Percentiles rank a stretch among this genome's conserved stretches.
Conservation (phyloP, 1,140 invertebrate genomes). For the Ganaspis sp. region DNA sequence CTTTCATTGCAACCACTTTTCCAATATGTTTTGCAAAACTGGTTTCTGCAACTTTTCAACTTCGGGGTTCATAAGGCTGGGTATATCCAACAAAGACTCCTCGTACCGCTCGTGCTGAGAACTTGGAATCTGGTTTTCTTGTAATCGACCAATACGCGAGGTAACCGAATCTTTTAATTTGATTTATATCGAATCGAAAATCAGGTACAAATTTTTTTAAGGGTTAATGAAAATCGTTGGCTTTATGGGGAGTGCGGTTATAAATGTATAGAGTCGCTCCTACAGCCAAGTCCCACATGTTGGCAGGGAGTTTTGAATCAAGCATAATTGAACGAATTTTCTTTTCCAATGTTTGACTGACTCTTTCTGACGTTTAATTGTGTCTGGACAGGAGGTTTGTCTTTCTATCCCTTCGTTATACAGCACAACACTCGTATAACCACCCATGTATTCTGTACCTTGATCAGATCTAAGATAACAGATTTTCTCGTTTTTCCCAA, state of each 20-base stretch:
- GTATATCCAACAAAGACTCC: slow-evolving; percentile 49
- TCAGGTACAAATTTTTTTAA: too few species aligned
- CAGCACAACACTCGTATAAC: slow-evolving; percentile 26
- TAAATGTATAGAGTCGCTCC: slow-evolving; percentile 48
- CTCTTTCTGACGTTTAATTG: slow-evolving; percentile 63
- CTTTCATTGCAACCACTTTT: too few species aligned
- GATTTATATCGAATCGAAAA: neutral
- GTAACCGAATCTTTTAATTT: slow-evolving; percentile 24
- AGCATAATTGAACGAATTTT: slow-evolving; percentile 52
- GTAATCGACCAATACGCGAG: slow-evolving; percentile 31
- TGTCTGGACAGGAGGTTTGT: slow-evolving; percentile 36
- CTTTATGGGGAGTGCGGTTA: slow-evolving; percentile 48
- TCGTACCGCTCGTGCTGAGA: too few species aligned
- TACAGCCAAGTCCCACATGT: slow-evolving; percentile 60
- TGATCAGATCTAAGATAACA: too few species aligned
- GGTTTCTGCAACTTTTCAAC: too few species aligned
- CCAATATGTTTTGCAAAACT: too few species aligned
- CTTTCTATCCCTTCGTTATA: slow-evolving; percentile 17
- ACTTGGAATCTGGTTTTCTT: slow-evolving; percentile 25
- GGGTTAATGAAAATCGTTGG: slow-evolving; percentile 41
- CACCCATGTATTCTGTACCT: slow-evolving; percentile 33
- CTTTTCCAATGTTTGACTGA: slow-evolving; percentile 57
- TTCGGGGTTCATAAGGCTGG: too few species aligned
- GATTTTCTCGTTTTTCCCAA: too few species aligned
- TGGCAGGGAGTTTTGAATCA: slow-evolving; percentile 47